A percentile compares a stretch with the other conserved stretches of the same genome.
These are phyloP conservation scores for Ethmia dodecea DNA, from an alignment of 2,888 invertebrate genomes.

Conservation along the genomic window DNA sequence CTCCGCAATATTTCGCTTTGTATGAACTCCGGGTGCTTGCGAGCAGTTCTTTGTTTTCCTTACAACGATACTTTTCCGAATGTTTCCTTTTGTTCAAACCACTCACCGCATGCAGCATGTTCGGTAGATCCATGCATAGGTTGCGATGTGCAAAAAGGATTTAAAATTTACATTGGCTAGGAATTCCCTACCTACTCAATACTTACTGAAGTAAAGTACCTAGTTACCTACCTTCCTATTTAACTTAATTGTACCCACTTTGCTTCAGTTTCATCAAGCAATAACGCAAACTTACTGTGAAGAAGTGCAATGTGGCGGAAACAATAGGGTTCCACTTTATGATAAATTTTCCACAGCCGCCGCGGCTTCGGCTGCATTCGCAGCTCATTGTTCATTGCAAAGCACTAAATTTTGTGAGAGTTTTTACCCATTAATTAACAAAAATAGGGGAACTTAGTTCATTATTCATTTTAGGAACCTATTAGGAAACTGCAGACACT, in stretches of 20 bases:
- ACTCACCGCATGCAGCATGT: constrained; percentile 56
- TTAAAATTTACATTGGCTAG: too few species aligned
- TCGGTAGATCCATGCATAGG: background rate
- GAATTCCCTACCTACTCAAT: too few species aligned
- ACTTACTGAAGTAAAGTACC: too few species aligned
- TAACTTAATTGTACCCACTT: too few species aligned
- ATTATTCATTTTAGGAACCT: too few species aligned
- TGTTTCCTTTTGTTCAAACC: constrained; percentile 69
- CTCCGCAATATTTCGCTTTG: constrained; percentile 65
- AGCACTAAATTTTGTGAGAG: too few species aligned
- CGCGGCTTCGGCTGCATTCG: constrained; percentile 27
- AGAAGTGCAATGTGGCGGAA: constrained; percentile 32
- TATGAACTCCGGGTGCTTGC: constrained; percentile 57
- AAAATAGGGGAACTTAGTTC: too few species aligned
- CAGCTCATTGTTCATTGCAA: constrained; percentile 27
- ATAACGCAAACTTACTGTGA: constrained; percentile 33
- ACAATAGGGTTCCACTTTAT: constrained; percentile 43
- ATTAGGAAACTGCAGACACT: too few species aligned
- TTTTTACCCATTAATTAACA: too few species aligned
- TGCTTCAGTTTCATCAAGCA: constrained; percentile 42
- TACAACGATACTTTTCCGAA: constrained; percentile 68
- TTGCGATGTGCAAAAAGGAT: background rate
- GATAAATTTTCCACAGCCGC: constrained; percentile 40
- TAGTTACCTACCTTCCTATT: too few species aligned
- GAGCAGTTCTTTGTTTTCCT: constrained; percentile 65